These are phyloP conservation scores for Seriola rivoliana DNA, from an alignment of 2,113 vertebrate species.

Conservation along the genomic window DNA sequence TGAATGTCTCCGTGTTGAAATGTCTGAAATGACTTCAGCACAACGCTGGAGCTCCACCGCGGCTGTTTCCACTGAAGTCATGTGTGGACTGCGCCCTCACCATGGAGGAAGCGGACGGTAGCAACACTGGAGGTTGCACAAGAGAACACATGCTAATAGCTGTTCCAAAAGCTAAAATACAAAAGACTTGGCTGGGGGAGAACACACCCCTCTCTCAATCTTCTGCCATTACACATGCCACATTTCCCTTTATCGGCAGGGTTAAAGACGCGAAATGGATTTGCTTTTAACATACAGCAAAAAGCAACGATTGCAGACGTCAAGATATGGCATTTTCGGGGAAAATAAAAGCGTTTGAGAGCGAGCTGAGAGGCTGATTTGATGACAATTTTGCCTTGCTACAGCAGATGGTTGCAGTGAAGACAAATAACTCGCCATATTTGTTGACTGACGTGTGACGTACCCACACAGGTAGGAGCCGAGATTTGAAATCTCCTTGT, in stretches of 20 bases:
- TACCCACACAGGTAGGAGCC: constrained; percentile 75
- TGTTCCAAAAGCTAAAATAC: constrained; percentile 63
- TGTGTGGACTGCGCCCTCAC: not conserved
- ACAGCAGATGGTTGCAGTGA: constrained; percentile 56
- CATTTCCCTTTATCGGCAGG: not conserved
- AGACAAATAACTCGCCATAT: constrained; percentile 58
- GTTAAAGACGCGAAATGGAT: fast-evolving
- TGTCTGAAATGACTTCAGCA: constrained; percentile 30
- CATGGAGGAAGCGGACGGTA: constrained; percentile 24
- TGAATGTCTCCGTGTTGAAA: constrained; percentile 23
- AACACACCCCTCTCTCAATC: constrained; percentile 57
- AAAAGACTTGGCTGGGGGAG: constrained; percentile 53
- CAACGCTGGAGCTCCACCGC: constrained; percentile 2
- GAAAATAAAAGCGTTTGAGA: not conserved
- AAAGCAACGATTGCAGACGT: fast-evolving
- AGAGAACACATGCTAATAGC: constrained; percentile 9
- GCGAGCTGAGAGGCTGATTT: not conserved
- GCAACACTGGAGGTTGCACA: constrained; percentile 39
- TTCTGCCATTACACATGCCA: not conserved
- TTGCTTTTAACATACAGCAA: not conserved
- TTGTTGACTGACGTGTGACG: constrained; percentile 76
- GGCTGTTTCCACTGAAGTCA: constrained; percentile 40
- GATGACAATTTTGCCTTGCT: constrained; percentile 44
- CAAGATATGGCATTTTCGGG: fast-evolving
- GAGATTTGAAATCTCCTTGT: constrained; percentile 81